phyloP scores from a whole-genome alignment of 2,797 vertebrate genomes.

The Sebastes dallii region DNA sequence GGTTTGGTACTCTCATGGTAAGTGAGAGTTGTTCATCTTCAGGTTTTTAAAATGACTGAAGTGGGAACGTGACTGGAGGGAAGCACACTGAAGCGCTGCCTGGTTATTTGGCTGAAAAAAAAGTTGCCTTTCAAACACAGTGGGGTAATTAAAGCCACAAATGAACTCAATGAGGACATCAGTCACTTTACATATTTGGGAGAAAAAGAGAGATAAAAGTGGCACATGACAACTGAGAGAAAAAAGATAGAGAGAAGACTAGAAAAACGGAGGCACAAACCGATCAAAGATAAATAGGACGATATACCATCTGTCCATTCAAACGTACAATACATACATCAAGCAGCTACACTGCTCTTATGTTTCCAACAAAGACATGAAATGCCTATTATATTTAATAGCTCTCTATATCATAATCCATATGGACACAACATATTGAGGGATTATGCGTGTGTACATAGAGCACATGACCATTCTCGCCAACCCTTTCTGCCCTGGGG shows the following conservation, averaged over 20 bases:
- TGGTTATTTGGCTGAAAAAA: slow-evolving; percentile 18
- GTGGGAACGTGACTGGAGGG: slow-evolving; percentile 13
- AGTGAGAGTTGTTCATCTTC: slow-evolving; percentile 11
- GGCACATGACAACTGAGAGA: not conserved
- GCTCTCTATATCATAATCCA: slow-evolving; percentile 60
- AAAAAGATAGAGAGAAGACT: not conserved
- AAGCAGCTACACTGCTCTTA: slow-evolving; percentile 12
- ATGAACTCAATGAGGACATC: slow-evolving; percentile 28
- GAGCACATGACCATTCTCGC: slow-evolving; percentile 48
- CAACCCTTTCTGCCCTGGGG: slow-evolving; percentile 55
- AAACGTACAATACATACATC: not conserved
- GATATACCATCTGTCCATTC: slow-evolving; percentile 17
- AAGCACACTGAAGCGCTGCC: slow-evolving; percentile 6
- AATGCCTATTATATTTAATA: slow-evolving; percentile 50
- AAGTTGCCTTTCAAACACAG: slow-evolving; percentile 29
- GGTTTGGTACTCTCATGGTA: not conserved
- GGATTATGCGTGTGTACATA: slow-evolving; percentile 70
- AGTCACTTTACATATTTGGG: slow-evolving; percentile 8
- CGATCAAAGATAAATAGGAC: slow-evolving; percentile 26
- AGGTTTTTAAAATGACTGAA: slow-evolving; percentile 13
- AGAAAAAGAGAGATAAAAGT: not conserved
- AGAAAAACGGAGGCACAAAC: not conserved
- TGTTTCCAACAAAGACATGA: slow-evolving; percentile 45
- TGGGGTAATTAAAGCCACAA: slow-evolving; percentile 51
- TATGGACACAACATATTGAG: slow-evolving; percentile 69